Percentiles rank a stretch among this genome's conserved stretches.
phyloP scores from a whole-genome alignment of 2,113 vertebrate species.

The Nymphicus hollandicus region DNA sequence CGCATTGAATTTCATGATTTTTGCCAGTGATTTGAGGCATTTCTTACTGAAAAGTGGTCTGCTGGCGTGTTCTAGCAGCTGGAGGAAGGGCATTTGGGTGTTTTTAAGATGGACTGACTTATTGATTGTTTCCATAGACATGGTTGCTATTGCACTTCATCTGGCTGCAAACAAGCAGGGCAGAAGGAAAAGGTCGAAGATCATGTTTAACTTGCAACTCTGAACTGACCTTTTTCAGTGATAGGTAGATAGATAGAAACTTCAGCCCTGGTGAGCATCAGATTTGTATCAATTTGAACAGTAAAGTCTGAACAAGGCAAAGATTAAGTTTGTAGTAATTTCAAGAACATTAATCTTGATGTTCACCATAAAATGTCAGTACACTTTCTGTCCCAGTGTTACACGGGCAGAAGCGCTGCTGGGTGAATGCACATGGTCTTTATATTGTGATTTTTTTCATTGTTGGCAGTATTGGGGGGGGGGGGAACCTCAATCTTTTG shows the following conservation, averaged over 20 bases:
- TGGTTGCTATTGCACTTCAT: background rate
- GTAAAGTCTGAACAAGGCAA: background rate
- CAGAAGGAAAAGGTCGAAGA: constrained; percentile 11
- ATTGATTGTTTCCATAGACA: background rate
- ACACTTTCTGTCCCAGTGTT: background rate
- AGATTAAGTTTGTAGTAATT: background rate
- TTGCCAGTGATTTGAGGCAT: background rate
- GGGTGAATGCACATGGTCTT: rapidly evolving
- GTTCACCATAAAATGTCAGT: background rate
- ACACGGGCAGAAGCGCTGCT: background rate
- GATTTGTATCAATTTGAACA: background rate
- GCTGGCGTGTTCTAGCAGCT: background rate
- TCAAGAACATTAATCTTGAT: background rate
- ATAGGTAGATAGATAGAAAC: background rate
- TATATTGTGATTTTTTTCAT: background rate
- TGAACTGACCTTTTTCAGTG: background rate
- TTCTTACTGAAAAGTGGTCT: background rate
- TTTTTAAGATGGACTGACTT: constrained; percentile 8
- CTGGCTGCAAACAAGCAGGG: background rate
- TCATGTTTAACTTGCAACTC: background rate
- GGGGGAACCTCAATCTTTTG: background rate
- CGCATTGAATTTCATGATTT: background rate
- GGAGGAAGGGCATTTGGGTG: background rate
- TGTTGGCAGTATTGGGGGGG: background rate
- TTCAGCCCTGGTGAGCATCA: background rate